These are phyloP conservation scores for Holothuria leucospilota DNA, from an alignment of 53 echinoderm and acorn worm species.

Conservation along the genomic window DNA sequence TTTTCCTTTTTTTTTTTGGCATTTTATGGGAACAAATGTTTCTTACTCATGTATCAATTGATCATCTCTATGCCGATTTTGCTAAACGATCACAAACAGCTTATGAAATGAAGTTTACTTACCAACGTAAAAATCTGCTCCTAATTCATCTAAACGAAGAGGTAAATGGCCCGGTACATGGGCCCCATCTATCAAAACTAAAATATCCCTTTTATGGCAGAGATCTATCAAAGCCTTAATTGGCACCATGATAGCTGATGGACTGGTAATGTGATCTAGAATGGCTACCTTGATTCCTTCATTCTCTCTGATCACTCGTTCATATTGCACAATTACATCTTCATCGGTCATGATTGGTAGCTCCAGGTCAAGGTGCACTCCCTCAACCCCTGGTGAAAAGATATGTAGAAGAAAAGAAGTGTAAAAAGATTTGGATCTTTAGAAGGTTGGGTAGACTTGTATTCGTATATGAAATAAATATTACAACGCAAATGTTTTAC, in stretches of 20 bases:
- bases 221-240: constrained; percentile 61
- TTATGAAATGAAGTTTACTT: not conserved
- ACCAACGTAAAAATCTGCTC: constrained; percentile 83
- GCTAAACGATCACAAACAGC: not conserved
- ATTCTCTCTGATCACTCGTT: constrained; percentile 57
- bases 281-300: constrained; percentile 72
- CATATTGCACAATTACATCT: constrained; percentile 32
- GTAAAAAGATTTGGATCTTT: too few species aligned
- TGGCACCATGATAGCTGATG: constrained; percentile 76
- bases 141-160: constrained; percentile 63
- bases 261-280: constrained; percentile 82
- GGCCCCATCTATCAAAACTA: constrained; percentile 78
- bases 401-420: too few species aligned
- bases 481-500: too few species aligned
- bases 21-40: too few species aligned
- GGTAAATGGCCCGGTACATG: constrained; percentile 81
- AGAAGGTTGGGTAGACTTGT: too few species aligned
- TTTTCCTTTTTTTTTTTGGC: too few species aligned
- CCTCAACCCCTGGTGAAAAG: constrained; percentile 33
- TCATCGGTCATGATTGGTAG: constrained; percentile 51
- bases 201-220: constrained; percentile 70
- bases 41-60: too few species aligned
- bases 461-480: too few species aligned
- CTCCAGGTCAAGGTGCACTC: constrained; percentile 43
- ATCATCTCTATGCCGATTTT: not conserved